Evolutionary conservation across 2,797 vertebrate genomes (phyloP), one percentile per base, ranked within the genome.

Genomic region (Acipenser ruthenus): DNA sequence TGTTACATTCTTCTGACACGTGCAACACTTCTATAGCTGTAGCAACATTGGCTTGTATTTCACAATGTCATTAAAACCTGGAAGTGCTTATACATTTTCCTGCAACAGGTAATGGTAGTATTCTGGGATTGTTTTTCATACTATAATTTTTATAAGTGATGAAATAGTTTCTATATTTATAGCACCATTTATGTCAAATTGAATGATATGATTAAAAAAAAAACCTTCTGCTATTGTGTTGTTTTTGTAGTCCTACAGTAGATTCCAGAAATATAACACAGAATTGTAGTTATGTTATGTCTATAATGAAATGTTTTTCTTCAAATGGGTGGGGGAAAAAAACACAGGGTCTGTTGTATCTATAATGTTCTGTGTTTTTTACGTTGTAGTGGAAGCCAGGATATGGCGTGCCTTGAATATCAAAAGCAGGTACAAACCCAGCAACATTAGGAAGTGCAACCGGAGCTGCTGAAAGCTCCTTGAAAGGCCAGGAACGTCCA

Each of bases 401-500:
- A 66, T 7, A 48, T 60, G 18, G 53, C 52, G 59, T 58, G 49
- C 10, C 59, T 63, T 12, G 49, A 61, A 58, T 70, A 60, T 53
- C 55, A 56, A 7, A 6, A 50, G 51, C 62, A 49, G 65, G 56
- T 61, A 52, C 60, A 55, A 23, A 6, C 0, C 68, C 47, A 9
- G 10, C 10, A 9, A 65, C 62, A 47, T 4, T 13, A 49, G 63
- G 59, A 73, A 1, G 1, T 55, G 55, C 50, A 68, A 70, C 70
- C 49, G 15, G 51, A 58, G 62, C 50, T 62, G 56, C 60, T 52
- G 60, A 51, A 49, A 66, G 71, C 12, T 7, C 11, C 67, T 75
- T 67, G 68, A 60, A 65, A 70, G 71, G 67, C 7, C 50, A 53
- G 37, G 63, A 64, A 68, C 62, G 70, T 52, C 73, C 53, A 58